phyloP scores from a whole-genome alignment of 1,140 invertebrate species.

The Neoseiulus cucumeris region DNA sequence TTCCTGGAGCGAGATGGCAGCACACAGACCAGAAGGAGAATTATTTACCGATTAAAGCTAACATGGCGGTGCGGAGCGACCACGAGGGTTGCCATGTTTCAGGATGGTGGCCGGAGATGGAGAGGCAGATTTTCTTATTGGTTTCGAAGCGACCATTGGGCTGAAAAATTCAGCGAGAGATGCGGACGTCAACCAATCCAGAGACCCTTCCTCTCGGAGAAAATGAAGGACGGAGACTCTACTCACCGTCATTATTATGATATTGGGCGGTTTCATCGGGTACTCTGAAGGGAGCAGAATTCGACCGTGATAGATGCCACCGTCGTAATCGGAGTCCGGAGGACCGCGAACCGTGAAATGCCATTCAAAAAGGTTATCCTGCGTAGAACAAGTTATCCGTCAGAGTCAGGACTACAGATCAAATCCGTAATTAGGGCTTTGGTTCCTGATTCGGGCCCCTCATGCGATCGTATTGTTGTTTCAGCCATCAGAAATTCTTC shows the following conservation, averaged over 20 bases:
- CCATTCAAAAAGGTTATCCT: conserved; percentile 92
- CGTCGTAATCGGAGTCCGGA: conserved; percentile 62
- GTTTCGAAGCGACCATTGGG: conserved; percentile 86
- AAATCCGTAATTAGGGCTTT: no score
- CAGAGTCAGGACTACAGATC: no score
- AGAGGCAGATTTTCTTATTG: conserved; percentile 86
- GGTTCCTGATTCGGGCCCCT: no score
- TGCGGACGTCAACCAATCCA: no score
- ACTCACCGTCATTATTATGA: conserved; percentile 75
- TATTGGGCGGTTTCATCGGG: conserved; percentile 92
- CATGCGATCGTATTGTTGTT: no score
- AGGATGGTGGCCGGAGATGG: conserved; percentile 89
- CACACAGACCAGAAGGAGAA: no score
- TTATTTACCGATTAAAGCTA: conserved; percentile 50
- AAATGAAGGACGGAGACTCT: no score
- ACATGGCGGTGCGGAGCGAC: conserved; percentile 74
- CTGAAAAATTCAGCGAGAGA: no score
- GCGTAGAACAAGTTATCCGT: conserved; percentile 15
- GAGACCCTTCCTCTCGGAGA: no score
- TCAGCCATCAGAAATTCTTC: no score
- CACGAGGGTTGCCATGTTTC: conserved; percentile 93
- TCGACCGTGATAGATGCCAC: conserved; percentile 71
- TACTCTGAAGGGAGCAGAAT: conserved; percentile 76
- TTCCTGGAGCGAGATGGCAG: no score
- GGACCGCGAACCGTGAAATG: conserved; percentile 86